These are phyloP conservation scores for Manis crassicaudata DNA, from an alignment of 2,797 vertebrate species.

Conservation along the genomic window DNA sequence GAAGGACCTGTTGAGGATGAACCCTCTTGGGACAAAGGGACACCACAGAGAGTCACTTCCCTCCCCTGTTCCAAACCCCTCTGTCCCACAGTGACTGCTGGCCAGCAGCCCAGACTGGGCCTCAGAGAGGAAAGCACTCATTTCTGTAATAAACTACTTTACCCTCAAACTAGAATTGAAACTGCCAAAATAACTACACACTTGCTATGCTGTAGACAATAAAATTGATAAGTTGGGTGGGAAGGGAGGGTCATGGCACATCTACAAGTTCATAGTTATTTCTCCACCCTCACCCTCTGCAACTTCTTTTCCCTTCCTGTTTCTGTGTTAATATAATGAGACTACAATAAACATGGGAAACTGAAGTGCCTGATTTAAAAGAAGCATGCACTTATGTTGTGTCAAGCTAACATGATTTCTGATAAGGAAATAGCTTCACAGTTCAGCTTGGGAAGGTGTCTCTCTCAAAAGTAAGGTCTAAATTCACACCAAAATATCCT, in stretches of 20 bases:
- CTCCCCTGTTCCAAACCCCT: background rate
- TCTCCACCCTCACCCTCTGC: background rate
- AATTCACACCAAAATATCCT: background rate
- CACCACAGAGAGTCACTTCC: background rate
- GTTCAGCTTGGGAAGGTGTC: background rate
- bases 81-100: background rate
- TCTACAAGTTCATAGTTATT: background rate
- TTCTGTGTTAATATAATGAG: background rate
- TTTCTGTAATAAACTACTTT: background rate
- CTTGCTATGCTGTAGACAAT: background rate
- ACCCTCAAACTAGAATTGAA: background rate
- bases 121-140: background rate
- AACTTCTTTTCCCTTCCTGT: background rate
- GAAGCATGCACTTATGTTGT: background rate
- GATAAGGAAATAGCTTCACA: conserved; percentile 3
- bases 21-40: background rate
- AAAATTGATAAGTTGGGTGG: background rate
- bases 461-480: background rate
- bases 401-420: background rate
- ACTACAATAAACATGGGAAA: background rate
- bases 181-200: background rate
- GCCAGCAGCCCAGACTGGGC: conserved; percentile 19
- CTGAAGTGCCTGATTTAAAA: background rate
- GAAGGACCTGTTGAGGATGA: background rate
- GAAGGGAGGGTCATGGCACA: background rate